Evolutionary conservation across 2,797 vertebrate species (phyloP), one percentile per base, ranked within the genome.

Genomic region (Vultur gryphus): DNA sequence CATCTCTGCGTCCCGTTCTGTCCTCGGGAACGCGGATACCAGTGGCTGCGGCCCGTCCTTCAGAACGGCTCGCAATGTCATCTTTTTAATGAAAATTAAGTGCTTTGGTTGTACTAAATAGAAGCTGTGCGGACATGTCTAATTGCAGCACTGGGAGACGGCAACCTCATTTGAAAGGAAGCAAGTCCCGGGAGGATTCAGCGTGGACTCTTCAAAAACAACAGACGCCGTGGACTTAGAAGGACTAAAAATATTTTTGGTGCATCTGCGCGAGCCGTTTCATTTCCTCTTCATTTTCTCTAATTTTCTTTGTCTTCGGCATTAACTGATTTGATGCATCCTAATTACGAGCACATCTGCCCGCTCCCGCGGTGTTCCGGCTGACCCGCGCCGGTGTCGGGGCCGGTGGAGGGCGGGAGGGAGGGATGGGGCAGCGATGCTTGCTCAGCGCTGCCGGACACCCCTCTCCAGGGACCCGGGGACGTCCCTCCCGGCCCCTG

Each of bases 41-140:
- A 8, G 9, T 4, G 33, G n/a, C 69, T 78, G 95, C 4, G 5
- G 67, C 57, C 91, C 19, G 96, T 93, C 97, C 97, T 97, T 96
- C 97, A 76, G 71, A 94, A 97, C 84, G 75, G 80, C 96, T 95
- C 14, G 4, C 97, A 97, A 95, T 95, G 97, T 97, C 97, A 87
- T 93, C 96, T 97, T 97, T 97, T 97, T 97, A 97, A 98, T 98
- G 98, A 98, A 98, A 98, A 98, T 97, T 82, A 97, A 98, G 96
- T 97, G 95, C 97, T 96, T 97, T 87, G 52, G 86, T 87, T 85
- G 95, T 93, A 93, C 93, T 91, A 86, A 95, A 93, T 49, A 93
- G 96, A 84, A 77, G 93, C 97, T 96, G 93, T 28, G 21, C 70
- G 59, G 96, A 95, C 97, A 95, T 59, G 14, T 76, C 95, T 97